phyloP scores from a whole-genome alignment of 2,797 vertebrate genomes.

The Anableps anableps region DNA sequence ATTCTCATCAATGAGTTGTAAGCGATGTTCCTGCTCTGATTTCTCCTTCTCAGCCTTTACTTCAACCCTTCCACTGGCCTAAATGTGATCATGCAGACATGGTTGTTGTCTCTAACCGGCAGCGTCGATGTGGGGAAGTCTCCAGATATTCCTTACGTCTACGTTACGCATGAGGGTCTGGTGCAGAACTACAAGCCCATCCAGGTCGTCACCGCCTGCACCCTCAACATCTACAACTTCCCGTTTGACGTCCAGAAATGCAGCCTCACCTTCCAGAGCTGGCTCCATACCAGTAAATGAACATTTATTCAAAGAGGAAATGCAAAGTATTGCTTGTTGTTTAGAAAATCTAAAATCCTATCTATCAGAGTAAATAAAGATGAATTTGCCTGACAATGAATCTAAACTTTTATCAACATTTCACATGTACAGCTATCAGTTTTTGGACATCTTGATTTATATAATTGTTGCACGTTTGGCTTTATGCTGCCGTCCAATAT shows the following conservation, averaged over 20 bases:
- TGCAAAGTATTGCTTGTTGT: background rate
- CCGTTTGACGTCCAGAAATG: slow-evolving; percentile 98
- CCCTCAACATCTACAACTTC: slow-evolving; percentile 98
- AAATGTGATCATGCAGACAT: background rate
- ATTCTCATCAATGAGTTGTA: slow-evolving; percentile 99
- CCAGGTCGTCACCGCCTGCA: slow-evolving; percentile 96
- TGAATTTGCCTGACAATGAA: too few relatives aligned
- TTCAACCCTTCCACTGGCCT: background rate
- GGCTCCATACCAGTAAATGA: slow-evolving; percentile 92
- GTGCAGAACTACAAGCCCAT: slow-evolving; percentile 97
- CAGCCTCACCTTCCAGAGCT: slow-evolving; percentile 97
- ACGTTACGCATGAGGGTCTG: slow-evolving; percentile 85
- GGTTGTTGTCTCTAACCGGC: slow-evolving; percentile 25
- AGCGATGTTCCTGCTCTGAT: slow-evolving; percentile 60
- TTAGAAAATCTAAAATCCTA: too few relatives aligned
- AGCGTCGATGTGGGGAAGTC: slow-evolving; percentile 97
- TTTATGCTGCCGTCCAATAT: too few relatives aligned
- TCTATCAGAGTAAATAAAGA: too few relatives aligned
- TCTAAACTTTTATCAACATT: too few relatives aligned
- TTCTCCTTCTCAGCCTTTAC: background rate
- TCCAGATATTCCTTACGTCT: slow-evolving; percentile 94
- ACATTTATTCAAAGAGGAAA: background rate
- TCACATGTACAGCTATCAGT: too few relatives aligned
- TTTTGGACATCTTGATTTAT: too few relatives aligned
- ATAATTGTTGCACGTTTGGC: too few relatives aligned